Evolutionary conservation across 2,797 vertebrate genomes (phyloP).

Genomic region (Sparus aurata): DNA sequence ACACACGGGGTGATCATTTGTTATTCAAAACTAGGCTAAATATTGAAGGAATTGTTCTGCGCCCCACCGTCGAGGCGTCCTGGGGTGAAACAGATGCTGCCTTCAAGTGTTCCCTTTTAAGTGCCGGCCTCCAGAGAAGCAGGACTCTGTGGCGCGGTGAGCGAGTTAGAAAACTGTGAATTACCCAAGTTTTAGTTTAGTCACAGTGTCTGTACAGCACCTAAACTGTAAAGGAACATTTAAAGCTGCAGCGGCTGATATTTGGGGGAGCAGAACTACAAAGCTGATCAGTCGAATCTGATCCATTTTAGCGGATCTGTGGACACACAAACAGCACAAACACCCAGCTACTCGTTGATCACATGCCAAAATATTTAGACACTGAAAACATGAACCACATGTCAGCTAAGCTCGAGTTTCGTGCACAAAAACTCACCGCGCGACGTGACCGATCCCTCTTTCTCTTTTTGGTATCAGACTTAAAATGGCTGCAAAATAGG

Average conservation of each 20-base stretch:
- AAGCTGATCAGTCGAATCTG: not conserved
- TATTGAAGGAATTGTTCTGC: conserved; percentile 15
- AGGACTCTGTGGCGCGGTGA: not conserved
- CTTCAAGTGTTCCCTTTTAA: conserved; percentile 37
- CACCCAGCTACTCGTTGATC: too few species aligned
- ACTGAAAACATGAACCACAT: too few species aligned
- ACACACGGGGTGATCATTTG: not conserved
- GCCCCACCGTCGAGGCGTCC: conserved; percentile 7
- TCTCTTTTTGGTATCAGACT: too few species aligned
- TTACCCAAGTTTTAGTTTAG: conserved; percentile 26
- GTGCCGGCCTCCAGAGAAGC: conserved; percentile 23
- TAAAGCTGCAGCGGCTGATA: not conserved
- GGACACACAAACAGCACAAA: too few species aligned
- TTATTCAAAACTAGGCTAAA: conserved; percentile 24
- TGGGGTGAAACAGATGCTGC: conserved; percentile 58
- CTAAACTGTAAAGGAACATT: conserved; percentile 1
- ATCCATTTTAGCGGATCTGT: too few species aligned
- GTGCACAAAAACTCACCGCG: too few species aligned
- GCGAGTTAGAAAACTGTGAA: conserved; percentile 16
- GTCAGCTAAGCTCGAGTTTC: too few species aligned
- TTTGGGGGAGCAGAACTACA: not conserved
- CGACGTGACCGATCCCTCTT: too few species aligned
- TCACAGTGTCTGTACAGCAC: not conserved
- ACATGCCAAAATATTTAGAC: too few species aligned
- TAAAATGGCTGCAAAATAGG: too few species aligned